Base-by-base conservation (phyloP, 2,113 vertebrate species). In the Xenotilapia leptura region DNA sequence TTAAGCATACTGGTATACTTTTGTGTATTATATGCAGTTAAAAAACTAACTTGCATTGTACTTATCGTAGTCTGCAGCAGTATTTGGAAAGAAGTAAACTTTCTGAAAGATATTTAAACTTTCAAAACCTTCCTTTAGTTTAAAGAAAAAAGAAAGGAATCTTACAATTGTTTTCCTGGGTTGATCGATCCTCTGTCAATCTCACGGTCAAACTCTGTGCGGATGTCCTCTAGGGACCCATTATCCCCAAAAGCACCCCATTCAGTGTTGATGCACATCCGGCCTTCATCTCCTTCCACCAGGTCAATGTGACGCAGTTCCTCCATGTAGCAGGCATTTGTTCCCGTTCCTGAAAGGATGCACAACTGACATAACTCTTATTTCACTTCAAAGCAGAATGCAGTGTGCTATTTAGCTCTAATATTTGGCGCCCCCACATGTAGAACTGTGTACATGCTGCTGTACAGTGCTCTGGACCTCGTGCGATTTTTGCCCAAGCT, bases 291-390 rank as follows among this genome's bases (percentile, higher is more conserved):
- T 1, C 99, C 99, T 77, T 99, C 99, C 95, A 99, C 98, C 96
- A 97, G 90, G 94, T 99, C 98, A 0, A 99, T 98, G 94, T 99
- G 97, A 28, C 98, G 90, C 96, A 99, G 90, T 31, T 99, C 99
- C 93, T 99, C 99, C 99, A 99, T 99, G 96, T 99, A 99, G 75
- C 98, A 99, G 1, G 98, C 98, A 0, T 99, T 99, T 26, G 98
- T 99, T 83, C 99, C 99, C 0, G 99, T 99, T 84, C 99, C 99
- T 99, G 81, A 73, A 82, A 92, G 47, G 33, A 80, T 19, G 10
- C 36, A 91, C 13, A 85, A 49, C 28, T 15, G 40, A 19, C n/a
- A 14, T 79, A 58, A 88, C 15, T 79, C 33, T n/a, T 14, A 9
- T 54, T 14, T 77, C 26, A 33, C 17, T 4, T n/a, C 17, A 33